Evolutionary conservation across 1,140 invertebrate species (phyloP).

Genomic region (Camponotus pennsylvanicus): DNA sequence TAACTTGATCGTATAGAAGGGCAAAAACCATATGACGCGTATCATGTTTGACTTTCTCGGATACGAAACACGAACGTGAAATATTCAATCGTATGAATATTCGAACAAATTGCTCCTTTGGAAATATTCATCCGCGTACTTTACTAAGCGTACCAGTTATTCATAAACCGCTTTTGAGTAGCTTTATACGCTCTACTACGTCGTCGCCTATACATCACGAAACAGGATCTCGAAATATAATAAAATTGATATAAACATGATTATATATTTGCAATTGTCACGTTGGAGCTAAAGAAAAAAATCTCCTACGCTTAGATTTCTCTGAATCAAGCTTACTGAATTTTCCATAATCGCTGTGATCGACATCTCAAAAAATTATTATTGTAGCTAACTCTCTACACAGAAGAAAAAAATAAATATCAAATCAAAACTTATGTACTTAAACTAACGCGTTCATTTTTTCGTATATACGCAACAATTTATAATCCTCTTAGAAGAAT

Average conservation of each 20-base stretch:
- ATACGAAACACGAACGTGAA: constrained; percentile 19
- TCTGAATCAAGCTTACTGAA: neutral
- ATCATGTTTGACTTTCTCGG: constrained; percentile 1
- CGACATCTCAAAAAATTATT: neutral
- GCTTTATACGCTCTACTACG: constrained; percentile 51
- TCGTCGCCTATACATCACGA: constrained; percentile 55
- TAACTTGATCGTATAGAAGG: constrained; percentile 38
- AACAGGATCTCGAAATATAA: constrained; percentile 40
- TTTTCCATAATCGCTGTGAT: neutral
- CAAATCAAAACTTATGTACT: no score
- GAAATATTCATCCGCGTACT: constrained; percentile 70
- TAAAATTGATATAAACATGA: constrained; percentile 12
- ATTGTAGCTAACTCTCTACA: neutral
- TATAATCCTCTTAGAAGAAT: no score
- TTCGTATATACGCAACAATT: no score
- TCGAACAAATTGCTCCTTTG: constrained; percentile 58
- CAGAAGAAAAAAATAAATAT: no score
- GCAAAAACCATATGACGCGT: neutral
- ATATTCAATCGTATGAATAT: constrained; percentile 51
- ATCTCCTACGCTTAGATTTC: neutral
- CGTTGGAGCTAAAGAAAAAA: neutral
- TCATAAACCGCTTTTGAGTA: constrained; percentile 75
- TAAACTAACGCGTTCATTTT: no score
- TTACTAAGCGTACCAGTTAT: constrained; percentile 69
- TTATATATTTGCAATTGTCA: constrained; percentile 8